Percentiles rank a stretch among this genome's conserved stretches.
Evolutionary conservation across 1,140 invertebrate genomes (phyloP).

Genomic region (Lucilia cuprina): DNA sequence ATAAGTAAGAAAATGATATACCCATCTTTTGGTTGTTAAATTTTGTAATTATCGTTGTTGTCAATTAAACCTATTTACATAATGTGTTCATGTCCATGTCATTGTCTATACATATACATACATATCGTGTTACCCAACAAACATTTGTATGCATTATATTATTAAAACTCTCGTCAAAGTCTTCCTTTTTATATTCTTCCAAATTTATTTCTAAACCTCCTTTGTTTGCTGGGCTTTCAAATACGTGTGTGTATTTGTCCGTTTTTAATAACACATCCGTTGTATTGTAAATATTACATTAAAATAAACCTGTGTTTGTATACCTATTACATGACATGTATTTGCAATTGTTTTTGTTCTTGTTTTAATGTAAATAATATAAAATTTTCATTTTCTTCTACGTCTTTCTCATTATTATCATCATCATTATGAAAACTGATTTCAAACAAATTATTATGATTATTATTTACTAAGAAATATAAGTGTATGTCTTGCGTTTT

Average conservation of each 20-base stretch:
- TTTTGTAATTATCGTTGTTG: conserved; percentile 34
- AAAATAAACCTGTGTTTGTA: background rate
- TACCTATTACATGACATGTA: background rate
- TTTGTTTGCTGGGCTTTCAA: no score
- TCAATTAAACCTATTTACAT: conserved; percentile 34
- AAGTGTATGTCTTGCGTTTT: background rate
- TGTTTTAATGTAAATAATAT: background rate
- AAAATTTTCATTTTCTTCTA: background rate
- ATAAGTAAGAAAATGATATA: background rate
- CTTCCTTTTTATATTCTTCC: no score
- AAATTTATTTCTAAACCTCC: no score
- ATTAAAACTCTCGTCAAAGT: no score
- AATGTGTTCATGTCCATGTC: conserved; percentile 13
- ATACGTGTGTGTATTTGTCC: background rate
- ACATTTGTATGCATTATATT: no score
- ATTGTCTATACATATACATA: background rate
- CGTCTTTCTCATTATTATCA: background rate
- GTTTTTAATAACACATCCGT: background rate
- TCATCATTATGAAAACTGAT: background rate
- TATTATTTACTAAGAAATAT: no score
- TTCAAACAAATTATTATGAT: background rate
- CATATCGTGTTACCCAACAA: background rate
- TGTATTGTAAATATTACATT: background rate
- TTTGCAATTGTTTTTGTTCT: background rate
- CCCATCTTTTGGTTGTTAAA: conserved; percentile 8